phyloP scores from a whole-genome alignment of 1,140 invertebrate genomes.

The Amyelois transitella region DNA sequence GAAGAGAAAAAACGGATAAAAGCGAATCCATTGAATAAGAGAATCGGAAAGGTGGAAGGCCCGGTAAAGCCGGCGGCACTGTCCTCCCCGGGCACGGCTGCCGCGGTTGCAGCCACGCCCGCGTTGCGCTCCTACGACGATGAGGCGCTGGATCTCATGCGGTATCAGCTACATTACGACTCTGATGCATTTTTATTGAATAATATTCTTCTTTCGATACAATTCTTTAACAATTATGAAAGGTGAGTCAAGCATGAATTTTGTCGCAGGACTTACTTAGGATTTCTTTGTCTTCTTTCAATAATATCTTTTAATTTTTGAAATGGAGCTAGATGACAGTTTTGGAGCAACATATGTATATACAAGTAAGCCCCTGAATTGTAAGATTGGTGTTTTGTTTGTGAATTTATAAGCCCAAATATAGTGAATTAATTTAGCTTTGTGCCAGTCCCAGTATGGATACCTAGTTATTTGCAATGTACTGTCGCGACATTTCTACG shows the following conservation, averaged over 20 bases:
- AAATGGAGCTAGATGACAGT: too few relatives aligned
- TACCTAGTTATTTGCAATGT: too few relatives aligned
- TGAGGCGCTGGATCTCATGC: constrained; percentile 70
- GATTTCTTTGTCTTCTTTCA: too few relatives aligned
- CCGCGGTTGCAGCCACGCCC: constrained; percentile 25
- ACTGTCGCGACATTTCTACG: too few relatives aligned
- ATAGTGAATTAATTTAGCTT: too few relatives aligned
- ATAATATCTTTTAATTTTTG: too few relatives aligned
- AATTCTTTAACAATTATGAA: constrained; percentile 87
- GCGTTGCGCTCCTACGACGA: constrained; percentile 61
- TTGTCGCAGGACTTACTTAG: too few relatives aligned
- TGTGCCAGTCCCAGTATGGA: too few relatives aligned
- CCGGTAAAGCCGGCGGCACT: constrained; percentile 23
- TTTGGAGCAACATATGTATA: too few relatives aligned
- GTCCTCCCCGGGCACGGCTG: constrained; percentile 8
- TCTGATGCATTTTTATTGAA: constrained; percentile 83
- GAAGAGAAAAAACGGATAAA: constrained; percentile 52
- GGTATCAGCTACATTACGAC: constrained; percentile 76
- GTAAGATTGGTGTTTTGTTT: too few relatives aligned
- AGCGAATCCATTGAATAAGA: constrained; percentile 34
- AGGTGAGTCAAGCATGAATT: constrained; percentile 70
- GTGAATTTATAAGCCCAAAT: too few relatives aligned
- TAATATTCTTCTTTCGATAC: constrained; percentile 83
- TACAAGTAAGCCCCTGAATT: too few relatives aligned
- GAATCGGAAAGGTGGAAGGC: constrained; percentile 30